Evolutionary conservation across 2,888 invertebrate species (phyloP), one percentile per base, ranked within the genome.

Genomic region (Acanthosepion lycidas): DNA sequence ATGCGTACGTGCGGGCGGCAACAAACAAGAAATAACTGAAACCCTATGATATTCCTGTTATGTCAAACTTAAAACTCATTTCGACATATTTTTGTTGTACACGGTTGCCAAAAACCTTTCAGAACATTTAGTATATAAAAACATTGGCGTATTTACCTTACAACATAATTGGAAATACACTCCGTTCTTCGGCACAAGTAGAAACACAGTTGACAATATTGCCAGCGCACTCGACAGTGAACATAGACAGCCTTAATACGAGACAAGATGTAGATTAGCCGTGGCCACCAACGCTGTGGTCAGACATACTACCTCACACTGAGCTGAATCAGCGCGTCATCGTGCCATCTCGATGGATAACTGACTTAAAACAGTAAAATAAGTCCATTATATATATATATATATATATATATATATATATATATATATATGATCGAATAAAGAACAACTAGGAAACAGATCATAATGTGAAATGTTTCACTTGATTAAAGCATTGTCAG

Each of bases 111-210:
- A 78, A 78, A 78, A 78, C n/a, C n/a, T 78, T 78, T 78, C n/a
- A n/a, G 78, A 78, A 78, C 78, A 33, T 33, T 78, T 78, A 78
- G 78, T 78, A 78, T 78, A 78, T n/a, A n/a, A 78, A 78, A 78
- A 78, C 78, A 78, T 78, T 78, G 78, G n/a, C n/a, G n/a, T 78
- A 78, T 78, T 78, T 78, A 78, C 78, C 33, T 78, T 78, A 78
- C 78, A 78, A 78, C n/a, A 33, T 78, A 78, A 78, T 78, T 33
- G 78, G 78, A 78, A 78, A n/a, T 78, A 78, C 78, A 78, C 78
- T n/a, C 78, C 12, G n/a, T 33, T 78, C 78, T 6, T 23, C 3
- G n/a, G n/a, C 78, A 12, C 78, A 33, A 78, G 78, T 78, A 78
- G 78, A 78, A 78, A n/a, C 78, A 23, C 78, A 78, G 78, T 33